Evolutionary conservation across 2,797 vertebrate species (phyloP).

Genomic region (Podarcis lilfordi): DNA sequence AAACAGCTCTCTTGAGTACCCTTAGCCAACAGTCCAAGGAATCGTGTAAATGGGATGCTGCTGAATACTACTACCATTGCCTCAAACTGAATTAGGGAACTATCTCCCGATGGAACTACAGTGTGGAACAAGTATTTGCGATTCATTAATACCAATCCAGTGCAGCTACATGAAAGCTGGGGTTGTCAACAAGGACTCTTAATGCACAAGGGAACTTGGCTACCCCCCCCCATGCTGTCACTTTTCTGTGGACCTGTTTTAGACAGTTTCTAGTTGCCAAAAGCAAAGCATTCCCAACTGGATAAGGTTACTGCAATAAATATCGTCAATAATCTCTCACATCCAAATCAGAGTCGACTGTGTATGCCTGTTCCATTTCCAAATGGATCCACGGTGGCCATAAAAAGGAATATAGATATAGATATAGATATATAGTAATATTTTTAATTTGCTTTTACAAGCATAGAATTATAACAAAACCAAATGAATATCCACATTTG

Average conservation of each 20-base stretch:
- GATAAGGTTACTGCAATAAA: conserved; percentile 45
- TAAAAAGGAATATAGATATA: neutral
- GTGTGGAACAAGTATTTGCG: conserved; percentile 48
- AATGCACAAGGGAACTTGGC: conserved; percentile 9
- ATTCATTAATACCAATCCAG: conserved; percentile 51
- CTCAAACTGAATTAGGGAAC: neutral
- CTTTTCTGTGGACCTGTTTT: conserved; percentile 29
- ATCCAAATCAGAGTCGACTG: conserved; percentile 52
- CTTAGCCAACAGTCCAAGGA: conserved; percentile 46
- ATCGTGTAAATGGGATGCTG: conserved; percentile 41
- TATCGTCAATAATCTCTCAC: conserved; percentile 37
- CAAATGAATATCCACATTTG: no score
- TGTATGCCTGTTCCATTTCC: conserved; percentile 15
- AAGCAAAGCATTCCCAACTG: conserved; percentile 52
- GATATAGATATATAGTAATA: no score
- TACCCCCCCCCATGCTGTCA: conserved; percentile 16
- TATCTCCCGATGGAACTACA: conserved; percentile 49
- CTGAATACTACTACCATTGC: conserved; percentile 42
- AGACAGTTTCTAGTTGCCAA: conserved; percentile 42
- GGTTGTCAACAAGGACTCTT: conserved; percentile 43
- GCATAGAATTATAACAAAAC: no score
- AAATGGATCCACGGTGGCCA: conserved; percentile 34
- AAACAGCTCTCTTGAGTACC: conserved; percentile 56
- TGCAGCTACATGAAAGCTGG: conserved; percentile 17
- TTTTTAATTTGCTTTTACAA: no score